phyloP scores from a whole-genome alignment of 2,113 vertebrate species.

The Nothobranchius kuhntae region DNA sequence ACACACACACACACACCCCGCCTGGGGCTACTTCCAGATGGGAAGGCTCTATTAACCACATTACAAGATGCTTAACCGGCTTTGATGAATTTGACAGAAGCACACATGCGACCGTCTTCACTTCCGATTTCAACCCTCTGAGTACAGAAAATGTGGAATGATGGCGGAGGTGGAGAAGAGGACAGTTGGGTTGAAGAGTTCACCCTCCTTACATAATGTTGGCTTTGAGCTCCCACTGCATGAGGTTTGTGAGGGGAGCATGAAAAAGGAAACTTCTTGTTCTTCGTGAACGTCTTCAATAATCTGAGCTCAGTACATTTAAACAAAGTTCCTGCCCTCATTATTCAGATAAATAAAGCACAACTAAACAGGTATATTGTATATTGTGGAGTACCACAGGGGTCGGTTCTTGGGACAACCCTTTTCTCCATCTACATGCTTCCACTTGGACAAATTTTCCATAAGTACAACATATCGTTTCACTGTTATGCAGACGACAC shows the following conservation, averaged over 20 bases:
- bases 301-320: neutral
- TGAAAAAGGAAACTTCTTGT: slow-evolving; percentile 4
- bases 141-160: slow-evolving; percentile 50
- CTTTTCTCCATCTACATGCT: too few species aligned
- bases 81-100: slow-evolving; percentile 67
- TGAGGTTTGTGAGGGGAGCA: slow-evolving; percentile 7
- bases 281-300: too few species aligned
- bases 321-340: neutral
- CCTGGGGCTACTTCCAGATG: slow-evolving; percentile 62
- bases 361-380: too few species aligned
- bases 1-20: slow-evolving; percentile 11
- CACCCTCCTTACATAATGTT: slow-evolving; percentile 6
- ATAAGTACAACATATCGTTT: too few species aligned
- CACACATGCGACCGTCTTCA: slow-evolving; percentile 54
- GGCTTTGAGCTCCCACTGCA: slow-evolving; percentile 5
- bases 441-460: too few species aligned
- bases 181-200: slow-evolving; percentile 53
- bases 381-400: too few species aligned
- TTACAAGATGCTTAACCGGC: slow-evolving; percentile 70
- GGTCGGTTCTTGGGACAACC: too few species aligned
- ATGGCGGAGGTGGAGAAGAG: slow-evolving; percentile 16
- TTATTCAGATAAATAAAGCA: too few species aligned
- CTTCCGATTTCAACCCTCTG: slow-evolving; percentile 58
- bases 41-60: slow-evolving; percentile 70
- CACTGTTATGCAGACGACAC: too few species aligned